Evolutionary conservation across 2,113 vertebrate genomes (phyloP), one percentile per base, ranked within the genome.

Genomic region (Cairina moschata): DNA sequence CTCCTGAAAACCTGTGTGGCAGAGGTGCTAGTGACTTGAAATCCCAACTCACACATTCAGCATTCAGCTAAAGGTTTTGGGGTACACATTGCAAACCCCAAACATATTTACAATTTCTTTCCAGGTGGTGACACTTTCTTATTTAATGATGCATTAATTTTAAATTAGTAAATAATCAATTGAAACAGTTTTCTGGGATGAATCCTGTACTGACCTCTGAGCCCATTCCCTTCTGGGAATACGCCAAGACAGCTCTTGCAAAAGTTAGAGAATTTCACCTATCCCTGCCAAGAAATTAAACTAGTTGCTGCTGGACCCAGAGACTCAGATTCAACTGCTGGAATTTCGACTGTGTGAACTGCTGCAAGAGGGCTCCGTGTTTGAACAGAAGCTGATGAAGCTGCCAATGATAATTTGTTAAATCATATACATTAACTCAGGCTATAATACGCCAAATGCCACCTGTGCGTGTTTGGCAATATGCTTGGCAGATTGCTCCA

Each of bases 331-430:
- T 59, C 88, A 82, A 59, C 63, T 92, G 52, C 55, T 95, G 71
- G 54, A 93, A 94, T 38, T 4, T 22, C 34, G 54, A 82, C 66
- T 74, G 22, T 31, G 34, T 2, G 3, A 95, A 95, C 62, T 72
- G 65, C 75, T 62, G 86, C 12, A 63, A 91, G 69, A 90, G 13
- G 42, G 68, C 25, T 28, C 34, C 40, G 71, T 63, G 94, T 91
- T 92, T 85, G 83, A 91, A 86, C 48, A 94, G 79, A 92, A 92
- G 87, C 29, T 89, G 63, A 67, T 74, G 50, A 88, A 93, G 91
- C 83, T 94, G 95, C 89, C 93, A 95, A 71, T 34, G 80, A 46
- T 73, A 78, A 95, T 94, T 94, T 94, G 67, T 81, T 91, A 87
- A 96, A 95, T 84, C 74, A 74, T 54, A 93, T 59, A 96, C 28